A percentile compares a stretch with the other conserved stretches of the same genome.
These are phyloP conservation scores for Diadromus collaris DNA, from an alignment of 2,888 invertebrate species.

Conservation along the genomic window DNA sequence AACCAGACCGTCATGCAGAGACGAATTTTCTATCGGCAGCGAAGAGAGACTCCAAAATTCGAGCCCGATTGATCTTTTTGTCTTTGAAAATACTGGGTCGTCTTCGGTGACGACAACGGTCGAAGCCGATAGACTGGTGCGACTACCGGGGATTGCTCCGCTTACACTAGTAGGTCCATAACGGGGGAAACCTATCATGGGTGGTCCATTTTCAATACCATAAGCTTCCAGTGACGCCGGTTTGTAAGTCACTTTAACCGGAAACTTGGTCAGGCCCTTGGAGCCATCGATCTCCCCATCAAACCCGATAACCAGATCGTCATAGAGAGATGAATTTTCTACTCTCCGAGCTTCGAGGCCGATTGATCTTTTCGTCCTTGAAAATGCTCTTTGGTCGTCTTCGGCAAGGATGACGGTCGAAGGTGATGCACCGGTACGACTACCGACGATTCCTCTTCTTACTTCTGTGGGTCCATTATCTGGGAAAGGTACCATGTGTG, in stretches of 20 bases:
- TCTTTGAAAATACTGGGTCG: too few relatives aligned
- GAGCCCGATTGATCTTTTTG: too few relatives aligned
- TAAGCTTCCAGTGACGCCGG: too few relatives aligned
- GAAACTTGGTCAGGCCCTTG: slow-evolving; percentile 72
- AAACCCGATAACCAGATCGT: neutral
- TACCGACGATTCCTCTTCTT: neutral
- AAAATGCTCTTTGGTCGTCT: neutral
- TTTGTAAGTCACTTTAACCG: slow-evolving; percentile 66
- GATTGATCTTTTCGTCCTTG: neutral
- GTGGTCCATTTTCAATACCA: too few relatives aligned
- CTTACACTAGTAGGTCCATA: too few relatives aligned
- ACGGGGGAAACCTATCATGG: too few relatives aligned
- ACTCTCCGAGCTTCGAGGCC: neutral
- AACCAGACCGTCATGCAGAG: too few relatives aligned
- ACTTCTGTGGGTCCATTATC: slow-evolving; percentile 1
- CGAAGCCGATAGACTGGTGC: too few relatives aligned
- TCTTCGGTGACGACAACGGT: too few relatives aligned
- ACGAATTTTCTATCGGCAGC: too few relatives aligned
- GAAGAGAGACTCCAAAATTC: too few relatives aligned
- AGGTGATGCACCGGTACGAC: neutral
- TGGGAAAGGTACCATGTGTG: slow-evolving; percentile 1
- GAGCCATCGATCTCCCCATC: slow-evolving; percentile 62
- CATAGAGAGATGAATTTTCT: slow-evolving; percentile 4
- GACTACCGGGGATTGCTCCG: too few relatives aligned
- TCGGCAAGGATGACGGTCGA: neutral